Conservation (phyloP, 2,888 invertebrate genomes). For the Nomada fucata region DNA sequence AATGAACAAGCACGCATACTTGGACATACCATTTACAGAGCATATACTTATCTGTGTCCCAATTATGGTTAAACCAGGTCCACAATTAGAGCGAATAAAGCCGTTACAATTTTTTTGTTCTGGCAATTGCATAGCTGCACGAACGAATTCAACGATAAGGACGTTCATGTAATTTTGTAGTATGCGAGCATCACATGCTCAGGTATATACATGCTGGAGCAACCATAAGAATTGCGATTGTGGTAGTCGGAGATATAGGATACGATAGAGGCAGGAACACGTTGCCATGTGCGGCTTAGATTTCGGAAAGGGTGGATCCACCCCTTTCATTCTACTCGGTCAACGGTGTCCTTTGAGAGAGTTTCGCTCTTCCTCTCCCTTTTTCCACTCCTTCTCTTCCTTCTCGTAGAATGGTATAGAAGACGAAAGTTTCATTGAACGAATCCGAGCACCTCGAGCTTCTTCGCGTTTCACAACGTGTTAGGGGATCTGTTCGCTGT, state of each 20-base stretch:
- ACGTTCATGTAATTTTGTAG: neutral
- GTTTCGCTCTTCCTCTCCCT: neutral
- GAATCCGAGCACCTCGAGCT: slow-evolving; percentile 11
- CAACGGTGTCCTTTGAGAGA: slow-evolving; percentile 50
- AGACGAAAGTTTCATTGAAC: slow-evolving; percentile 33
- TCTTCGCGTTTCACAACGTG: slow-evolving; percentile 11
- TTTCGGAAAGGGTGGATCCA: slow-evolving; percentile 72
- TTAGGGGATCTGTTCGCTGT: neutral
- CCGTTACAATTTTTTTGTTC: neutral
- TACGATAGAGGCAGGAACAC: slow-evolving; percentile 64
- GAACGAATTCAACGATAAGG: neutral
- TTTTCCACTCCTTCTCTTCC: slow-evolving; percentile 13
- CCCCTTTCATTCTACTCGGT: slow-evolving; percentile 58
- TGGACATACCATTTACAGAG: no score
- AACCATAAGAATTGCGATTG: slow-evolving; percentile 23
- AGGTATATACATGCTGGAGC: neutral
- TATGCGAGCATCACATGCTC: neutral
- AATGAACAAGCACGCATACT: no score
- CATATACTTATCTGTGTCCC: no score
- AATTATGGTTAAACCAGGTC: no score
- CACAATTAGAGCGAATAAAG: no score
- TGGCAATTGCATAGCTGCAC: neutral
- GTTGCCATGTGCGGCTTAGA: slow-evolving; percentile 66
- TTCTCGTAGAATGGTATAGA: slow-evolving; percentile 13
- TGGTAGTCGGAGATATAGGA: slow-evolving; percentile 68